These are phyloP conservation scores for Caenorhabditis sp. DNA, from an alignment of 2,888 invertebrate genomes.

Conservation along the genomic window DNA sequence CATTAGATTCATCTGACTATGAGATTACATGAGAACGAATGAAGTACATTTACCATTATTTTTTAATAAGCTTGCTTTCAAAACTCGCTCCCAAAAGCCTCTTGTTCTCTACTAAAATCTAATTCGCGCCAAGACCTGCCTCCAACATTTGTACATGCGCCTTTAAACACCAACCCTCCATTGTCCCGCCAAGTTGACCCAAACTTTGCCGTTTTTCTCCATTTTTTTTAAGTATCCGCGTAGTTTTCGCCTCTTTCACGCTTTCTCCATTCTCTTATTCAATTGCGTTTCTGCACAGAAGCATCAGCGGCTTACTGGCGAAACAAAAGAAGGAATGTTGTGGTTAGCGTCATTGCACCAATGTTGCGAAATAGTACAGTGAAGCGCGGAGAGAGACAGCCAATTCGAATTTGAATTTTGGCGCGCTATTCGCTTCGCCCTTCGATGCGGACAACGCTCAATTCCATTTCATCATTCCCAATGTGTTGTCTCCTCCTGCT, in stretches of 20 bases:
- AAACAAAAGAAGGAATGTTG: constrained; percentile 37
- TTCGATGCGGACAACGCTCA: background rate
- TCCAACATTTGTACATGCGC: no score
- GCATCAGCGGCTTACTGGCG: constrained; percentile 9
- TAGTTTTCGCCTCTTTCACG: constrained; percentile 13
- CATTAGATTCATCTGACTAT: no score
- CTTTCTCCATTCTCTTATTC: background rate
- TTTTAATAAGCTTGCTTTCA: no score
- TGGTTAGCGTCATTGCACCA: constrained; percentile 35
- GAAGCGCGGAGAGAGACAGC: constrained; percentile 11
- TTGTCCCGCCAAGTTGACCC: no score
- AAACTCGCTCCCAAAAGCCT: no score
- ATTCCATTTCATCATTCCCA: constrained; percentile 48
- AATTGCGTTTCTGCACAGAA: constrained; percentile 24
- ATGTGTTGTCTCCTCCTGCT: constrained; percentile 14
- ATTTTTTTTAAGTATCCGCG: constrained; percentile 9
- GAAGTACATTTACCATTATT: no score
- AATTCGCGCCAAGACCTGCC: background rate
- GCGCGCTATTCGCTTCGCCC: constrained; percentile 16
- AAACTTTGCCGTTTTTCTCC: background rate
- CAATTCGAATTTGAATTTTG: constrained; percentile 51
- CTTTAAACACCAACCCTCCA: no score
- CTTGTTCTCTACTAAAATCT: no score
- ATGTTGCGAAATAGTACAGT: constrained; percentile 22
- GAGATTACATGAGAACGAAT: no score